Conservation (phyloP, 2,113 vertebrate genomes). For the Dromaius novaehollandiae region DNA sequence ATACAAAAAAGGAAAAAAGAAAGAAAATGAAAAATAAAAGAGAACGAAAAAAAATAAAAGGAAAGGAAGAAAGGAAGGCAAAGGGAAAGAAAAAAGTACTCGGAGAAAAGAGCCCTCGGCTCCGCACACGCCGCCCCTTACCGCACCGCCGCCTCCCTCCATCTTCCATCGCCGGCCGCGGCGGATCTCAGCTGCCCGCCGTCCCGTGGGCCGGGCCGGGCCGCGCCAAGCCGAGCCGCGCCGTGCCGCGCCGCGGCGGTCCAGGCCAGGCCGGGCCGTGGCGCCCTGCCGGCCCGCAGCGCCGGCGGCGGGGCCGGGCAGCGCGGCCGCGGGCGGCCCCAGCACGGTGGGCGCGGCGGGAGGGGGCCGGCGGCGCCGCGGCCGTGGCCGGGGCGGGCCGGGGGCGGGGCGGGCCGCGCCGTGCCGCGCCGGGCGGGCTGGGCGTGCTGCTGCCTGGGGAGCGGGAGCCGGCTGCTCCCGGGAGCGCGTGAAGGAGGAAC, state of each 20-base stretch:
- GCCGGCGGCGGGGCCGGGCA: not conserved
- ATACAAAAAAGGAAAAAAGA: no score
- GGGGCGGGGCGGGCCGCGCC: no score
- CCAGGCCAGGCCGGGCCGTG: not conserved
- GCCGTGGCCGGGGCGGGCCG: not conserved
- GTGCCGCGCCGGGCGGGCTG: no score
- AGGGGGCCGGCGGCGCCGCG: no score
- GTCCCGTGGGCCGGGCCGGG: not conserved
- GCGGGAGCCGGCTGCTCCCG: not conserved
- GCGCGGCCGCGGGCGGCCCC: not conserved
- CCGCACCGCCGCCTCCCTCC: conserved; percentile 22
- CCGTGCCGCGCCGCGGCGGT: not conserved
- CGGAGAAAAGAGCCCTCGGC: not conserved
- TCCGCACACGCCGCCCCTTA: not conserved
- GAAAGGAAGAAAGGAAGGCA: not conserved
- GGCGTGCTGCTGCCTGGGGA: not conserved
- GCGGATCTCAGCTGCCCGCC: not conserved
- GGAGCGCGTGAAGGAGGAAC: not conserved
- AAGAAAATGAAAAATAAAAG: no score
- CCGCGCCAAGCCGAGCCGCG: not conserved
- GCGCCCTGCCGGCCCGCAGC: not conserved
- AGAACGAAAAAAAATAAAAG: not conserved
- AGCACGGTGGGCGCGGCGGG: not conserved
- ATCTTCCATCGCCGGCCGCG: conserved; percentile 32
- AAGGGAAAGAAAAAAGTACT: no score